A percentile compares a stretch with the other conserved stretches of the same genome.
Conservation (phyloP, 2,797 vertebrate species). For the Peromyscus aztecus region DNA sequence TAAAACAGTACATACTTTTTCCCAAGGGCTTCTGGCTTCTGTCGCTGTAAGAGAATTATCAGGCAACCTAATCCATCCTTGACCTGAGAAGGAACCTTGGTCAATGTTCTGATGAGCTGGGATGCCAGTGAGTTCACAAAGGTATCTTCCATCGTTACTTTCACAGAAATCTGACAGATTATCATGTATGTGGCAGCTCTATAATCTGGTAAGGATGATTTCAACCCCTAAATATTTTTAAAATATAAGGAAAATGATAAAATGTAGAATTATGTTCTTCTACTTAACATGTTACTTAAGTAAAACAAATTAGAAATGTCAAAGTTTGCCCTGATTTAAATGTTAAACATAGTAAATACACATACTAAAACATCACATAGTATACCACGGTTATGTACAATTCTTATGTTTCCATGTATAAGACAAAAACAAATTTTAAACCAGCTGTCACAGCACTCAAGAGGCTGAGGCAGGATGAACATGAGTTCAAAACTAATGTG, state of each 20-base stretch:
- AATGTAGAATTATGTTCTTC: slow-evolving; percentile 3
- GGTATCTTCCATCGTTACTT: slow-evolving; percentile 92
- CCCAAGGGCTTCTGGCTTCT: slow-evolving; percentile 90
- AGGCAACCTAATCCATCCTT: slow-evolving; percentile 94
- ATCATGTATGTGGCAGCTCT: slow-evolving; percentile 97
- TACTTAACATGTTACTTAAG: slow-evolving; percentile 26
- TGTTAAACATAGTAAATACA: not conserved
- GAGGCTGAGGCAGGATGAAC: not conserved
- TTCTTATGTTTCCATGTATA: not conserved
- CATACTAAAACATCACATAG: not conserved
- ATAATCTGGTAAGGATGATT: slow-evolving; percentile 93
- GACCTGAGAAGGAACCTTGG: slow-evolving; percentile 88
- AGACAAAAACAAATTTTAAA: not conserved
- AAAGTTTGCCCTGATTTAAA: not conserved
- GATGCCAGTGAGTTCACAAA: slow-evolving; percentile 92
- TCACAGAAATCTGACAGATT: slow-evolving; percentile 94
- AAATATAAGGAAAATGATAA: slow-evolving; percentile 56
- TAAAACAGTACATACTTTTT: slow-evolving; percentile 90
- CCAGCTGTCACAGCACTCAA: not conserved
- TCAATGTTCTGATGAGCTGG: slow-evolving; percentile 92
- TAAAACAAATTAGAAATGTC: slow-evolving; percentile 12
- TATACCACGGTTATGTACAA: not conserved
- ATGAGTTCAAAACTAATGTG: not conserved
- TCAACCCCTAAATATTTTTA: slow-evolving; percentile 92
- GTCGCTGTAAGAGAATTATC: slow-evolving; percentile 95